Evolutionary conservation across 2,113 vertebrate genomes (phyloP).

Genomic region (Sturnus vulgaris): DNA sequence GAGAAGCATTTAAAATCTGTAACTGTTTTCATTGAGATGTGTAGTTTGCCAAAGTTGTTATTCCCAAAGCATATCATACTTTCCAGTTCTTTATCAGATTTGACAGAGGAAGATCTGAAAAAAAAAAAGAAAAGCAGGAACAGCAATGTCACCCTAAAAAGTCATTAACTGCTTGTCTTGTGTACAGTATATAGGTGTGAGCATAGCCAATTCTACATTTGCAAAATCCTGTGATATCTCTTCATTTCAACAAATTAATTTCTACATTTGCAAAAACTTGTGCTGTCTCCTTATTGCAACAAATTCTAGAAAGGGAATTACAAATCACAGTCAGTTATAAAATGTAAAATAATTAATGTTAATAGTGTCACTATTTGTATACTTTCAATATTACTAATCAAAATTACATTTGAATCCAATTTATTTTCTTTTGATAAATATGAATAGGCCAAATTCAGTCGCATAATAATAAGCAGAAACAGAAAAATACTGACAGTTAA

Average conservation of each 20-base stretch:
- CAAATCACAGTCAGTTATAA: background rate
- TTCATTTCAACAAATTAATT: background rate
- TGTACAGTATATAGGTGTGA: background rate
- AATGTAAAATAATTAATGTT: background rate
- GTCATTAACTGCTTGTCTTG: conserved; percentile 3
- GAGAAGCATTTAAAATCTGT: background rate
- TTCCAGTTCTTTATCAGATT: background rate
- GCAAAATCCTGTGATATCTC: background rate
- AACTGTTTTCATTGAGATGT: background rate
- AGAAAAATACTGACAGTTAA: background rate
- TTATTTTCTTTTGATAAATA: background rate
- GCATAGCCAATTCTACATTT: background rate
- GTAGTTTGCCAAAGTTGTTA: background rate
- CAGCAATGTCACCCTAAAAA: conserved; percentile 25
- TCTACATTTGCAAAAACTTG: background rate
- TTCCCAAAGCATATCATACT: conserved; percentile 10
- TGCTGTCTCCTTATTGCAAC: background rate
- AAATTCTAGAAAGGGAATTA: background rate
- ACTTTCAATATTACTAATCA: background rate
- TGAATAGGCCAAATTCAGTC: background rate
- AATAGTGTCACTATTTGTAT: background rate
- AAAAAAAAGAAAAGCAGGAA: background rate
- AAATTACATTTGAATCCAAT: background rate
- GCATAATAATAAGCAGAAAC: background rate
- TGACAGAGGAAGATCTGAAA: conserved; percentile 28